Evolutionary conservation across 2,113 vertebrate genomes (phyloP).

Genomic region (Ammodramus savannarum): DNA sequence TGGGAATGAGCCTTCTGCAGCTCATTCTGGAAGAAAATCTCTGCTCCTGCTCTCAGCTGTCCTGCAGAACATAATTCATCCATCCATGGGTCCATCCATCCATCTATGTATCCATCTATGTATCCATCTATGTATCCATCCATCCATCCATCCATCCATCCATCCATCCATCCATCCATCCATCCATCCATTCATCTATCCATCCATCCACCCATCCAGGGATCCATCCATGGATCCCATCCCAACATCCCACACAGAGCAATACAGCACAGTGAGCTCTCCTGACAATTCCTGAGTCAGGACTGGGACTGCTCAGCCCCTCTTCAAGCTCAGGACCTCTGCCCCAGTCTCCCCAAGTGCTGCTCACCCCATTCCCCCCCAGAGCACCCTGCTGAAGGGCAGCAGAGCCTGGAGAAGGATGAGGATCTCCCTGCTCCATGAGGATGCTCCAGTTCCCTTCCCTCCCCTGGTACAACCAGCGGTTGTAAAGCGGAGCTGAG

Average conservation of each 20-base stretch:
- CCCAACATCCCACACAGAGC: not conserved
- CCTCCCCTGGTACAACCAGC: accelerated
- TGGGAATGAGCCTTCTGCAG: too few relatives aligned
- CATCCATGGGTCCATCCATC: too few relatives aligned
- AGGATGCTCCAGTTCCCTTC: not conserved
- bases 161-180: too few relatives aligned
- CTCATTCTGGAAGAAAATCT: not conserved
- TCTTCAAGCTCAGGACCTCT: not conserved
- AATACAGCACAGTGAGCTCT: accelerated
- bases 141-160: not conserved
- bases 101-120: not conserved
- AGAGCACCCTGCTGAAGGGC: not conserved
- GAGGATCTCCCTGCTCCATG: accelerated
- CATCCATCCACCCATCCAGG: not conserved
- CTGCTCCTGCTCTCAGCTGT: not conserved
- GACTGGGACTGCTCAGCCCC: not conserved
- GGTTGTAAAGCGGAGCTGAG: not conserved
- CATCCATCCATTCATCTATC: not conserved
- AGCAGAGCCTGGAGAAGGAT: not conserved
- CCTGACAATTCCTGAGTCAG: not conserved
- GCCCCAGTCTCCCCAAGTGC: accelerated
- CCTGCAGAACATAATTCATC: not conserved
- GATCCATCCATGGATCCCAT: not conserved
- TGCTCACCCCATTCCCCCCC: not conserved
- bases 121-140: too few relatives aligned